Base-by-base conservation (phyloP, 1,140 invertebrate genomes). In the Diachasmimorpha longicaudata region DNA sequence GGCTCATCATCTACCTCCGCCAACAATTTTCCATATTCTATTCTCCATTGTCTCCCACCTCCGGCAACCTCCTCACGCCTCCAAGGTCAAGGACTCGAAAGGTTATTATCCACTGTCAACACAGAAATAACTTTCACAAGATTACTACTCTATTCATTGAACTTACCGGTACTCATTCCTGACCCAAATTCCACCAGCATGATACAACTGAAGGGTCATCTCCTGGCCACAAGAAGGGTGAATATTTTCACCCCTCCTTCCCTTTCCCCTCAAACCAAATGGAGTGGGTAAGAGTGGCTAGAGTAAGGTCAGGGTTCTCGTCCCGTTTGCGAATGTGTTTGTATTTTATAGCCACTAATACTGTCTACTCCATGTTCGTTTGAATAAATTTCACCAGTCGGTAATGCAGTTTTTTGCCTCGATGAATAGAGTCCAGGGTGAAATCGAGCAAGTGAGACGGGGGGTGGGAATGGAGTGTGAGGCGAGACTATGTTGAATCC, bases 261-360 rank as follows among this genome's bases (percentile, higher is more conserved):
- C 31, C 31, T n/a, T n/a, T n/a, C 31, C 2, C 2, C 2, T 6
- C 2, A 31, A 31, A 31, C 6, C 2, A 31, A 44, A 16, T 37
- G 16, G 14, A 25, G 36, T 68, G 21, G 69, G 63, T 44, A 14
- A 58, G 46, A 72, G 14, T 48, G 44, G 63, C 67, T 52, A 6
- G 74, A 68, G 80, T 76, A 82, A 79, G 78, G 81, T 81, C 81
- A 78, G 79, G 76, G 71, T 77, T 63, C 25, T 23, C 44, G 44
- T 68, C 48, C 48, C 48, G 63, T 52, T 36, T 39, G 66, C 23
- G 16, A 21, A 37, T 67, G 39, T 75, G 48, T 66, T 31, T 52
- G 63, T 46, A 72, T 78, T 72, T 67, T 63, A 66, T 48, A 31
- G 68, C 52, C 74, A 55, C 63, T 74, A 44, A 72, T 44, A 58